Conservation (phyloP, 2,888 invertebrate species). For the Heliconius charithonia region DNA sequence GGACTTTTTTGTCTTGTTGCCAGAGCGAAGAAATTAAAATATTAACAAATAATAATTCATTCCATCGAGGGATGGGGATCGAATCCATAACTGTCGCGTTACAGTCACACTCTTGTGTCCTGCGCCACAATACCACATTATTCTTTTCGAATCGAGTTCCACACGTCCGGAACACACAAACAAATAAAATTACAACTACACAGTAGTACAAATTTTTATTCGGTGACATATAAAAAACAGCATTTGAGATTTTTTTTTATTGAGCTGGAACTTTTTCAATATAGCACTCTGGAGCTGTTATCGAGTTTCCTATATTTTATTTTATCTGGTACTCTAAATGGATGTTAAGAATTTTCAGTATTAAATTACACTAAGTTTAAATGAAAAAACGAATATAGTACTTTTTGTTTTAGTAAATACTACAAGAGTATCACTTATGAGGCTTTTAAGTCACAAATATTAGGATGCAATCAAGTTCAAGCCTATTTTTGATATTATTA, state of each 20-base stretch:
- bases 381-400: not conserved
- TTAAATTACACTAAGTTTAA: not conserved
- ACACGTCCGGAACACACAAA: not conserved
- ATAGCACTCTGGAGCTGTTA: not conserved
- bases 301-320: not conserved
- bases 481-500: too few species aligned
- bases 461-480: too few species aligned
- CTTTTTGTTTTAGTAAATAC: not conserved
- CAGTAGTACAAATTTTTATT: not conserved
- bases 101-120: too few species aligned
- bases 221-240: not conserved
- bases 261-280: conserved; percentile 11
- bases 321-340: not conserved
- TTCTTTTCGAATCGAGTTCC: not conserved
- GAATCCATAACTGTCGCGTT: too few species aligned
- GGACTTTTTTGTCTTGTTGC: too few species aligned
- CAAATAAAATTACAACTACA: not conserved
- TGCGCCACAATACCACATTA: not conserved
- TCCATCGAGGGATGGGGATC: too few species aligned
- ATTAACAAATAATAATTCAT: too few species aligned
- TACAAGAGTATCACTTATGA: not conserved
- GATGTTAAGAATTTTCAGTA: not conserved
- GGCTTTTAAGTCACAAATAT: too few species aligned
- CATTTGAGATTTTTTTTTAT: not conserved
- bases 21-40: too few species aligned